Evolutionary conservation across 2,888 invertebrate species (phyloP).

Genomic region (Cheilosia soror): DNA sequence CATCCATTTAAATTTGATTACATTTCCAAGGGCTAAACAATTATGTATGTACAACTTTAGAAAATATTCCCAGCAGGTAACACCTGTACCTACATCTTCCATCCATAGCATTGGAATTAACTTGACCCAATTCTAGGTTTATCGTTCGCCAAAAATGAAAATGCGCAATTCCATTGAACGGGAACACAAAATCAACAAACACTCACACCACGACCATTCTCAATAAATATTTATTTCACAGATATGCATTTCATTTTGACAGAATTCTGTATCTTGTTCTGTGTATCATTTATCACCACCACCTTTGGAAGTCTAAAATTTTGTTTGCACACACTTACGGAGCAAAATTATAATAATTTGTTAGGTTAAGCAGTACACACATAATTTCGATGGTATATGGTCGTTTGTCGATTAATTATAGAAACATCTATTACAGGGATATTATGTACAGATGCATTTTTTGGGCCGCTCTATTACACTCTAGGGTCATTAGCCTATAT

Average conservation of each 20-base stretch:
- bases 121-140: constrained; percentile 50
- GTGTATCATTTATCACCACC: background rate
- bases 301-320: no score
- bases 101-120: constrained; percentile 2
- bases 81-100: constrained; percentile 1
- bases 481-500: constrained; percentile 65
- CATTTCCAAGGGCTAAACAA: no score
- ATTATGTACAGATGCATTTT: constrained; percentile 12
- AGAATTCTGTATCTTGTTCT: background rate
- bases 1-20: no score
- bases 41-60: no score
- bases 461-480: constrained; percentile 12
- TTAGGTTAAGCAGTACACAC: no score
- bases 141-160: constrained; percentile 26
- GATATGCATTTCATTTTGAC: constrained; percentile 30
- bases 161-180: constrained; percentile 5
- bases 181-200: constrained; percentile 2
- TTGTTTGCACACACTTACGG: no score
- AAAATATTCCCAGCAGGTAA: background rate
- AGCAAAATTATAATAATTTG: no score
- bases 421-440: constrained; percentile 22
- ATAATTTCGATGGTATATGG: background rate
- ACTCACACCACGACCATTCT: background rate
- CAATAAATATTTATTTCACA: constrained; percentile 38
- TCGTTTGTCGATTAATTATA: constrained; percentile 35